Conservation (phyloP, 2,113 vertebrate genomes). For the Grammomys surdaster region DNA sequence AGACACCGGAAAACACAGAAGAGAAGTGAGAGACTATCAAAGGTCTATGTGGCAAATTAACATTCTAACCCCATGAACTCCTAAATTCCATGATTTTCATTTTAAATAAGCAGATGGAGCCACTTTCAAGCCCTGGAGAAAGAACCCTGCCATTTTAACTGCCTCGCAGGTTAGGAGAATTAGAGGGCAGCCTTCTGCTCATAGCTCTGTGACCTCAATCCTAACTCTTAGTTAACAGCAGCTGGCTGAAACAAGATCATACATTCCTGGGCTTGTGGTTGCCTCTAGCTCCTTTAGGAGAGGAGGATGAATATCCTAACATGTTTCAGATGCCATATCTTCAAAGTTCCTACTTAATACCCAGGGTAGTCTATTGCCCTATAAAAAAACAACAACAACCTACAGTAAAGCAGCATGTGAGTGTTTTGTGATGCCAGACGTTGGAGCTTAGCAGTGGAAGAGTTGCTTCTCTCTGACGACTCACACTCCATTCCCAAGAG, state of each 20-base stretch:
- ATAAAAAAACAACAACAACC: slow-evolving; percentile 32
- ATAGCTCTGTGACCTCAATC: slow-evolving; percentile 17
- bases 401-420: slow-evolving; percentile 10
- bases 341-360: slow-evolving; percentile 29
- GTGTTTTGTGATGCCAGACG: neutral
- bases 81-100: slow-evolving; percentile 67
- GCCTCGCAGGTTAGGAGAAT: slow-evolving; percentile 26
- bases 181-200: slow-evolving; percentile 43
- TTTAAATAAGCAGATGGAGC: slow-evolving; percentile 62
- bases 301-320: neutral
- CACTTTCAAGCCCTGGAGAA: slow-evolving; percentile 43
- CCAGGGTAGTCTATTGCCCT: neutral
- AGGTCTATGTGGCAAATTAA: slow-evolving; percentile 47
- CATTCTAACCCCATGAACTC: slow-evolving; percentile 42
- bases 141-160: slow-evolving; percentile 53
- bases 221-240: slow-evolving; percentile 41
- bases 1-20: slow-evolving; percentile 60
- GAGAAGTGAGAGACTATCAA: slow-evolving; percentile 57
- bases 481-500: neutral
- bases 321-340: slow-evolving; percentile 50
- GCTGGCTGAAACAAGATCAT: slow-evolving; percentile 56
- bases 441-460: neutral
- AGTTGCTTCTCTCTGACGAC: neutral
- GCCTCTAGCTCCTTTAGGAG: slow-evolving; percentile 29
- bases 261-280: slow-evolving; percentile 6